Evolutionary conservation across 1,140 invertebrate genomes (phyloP).

Genomic region (Diachasmimorpha longicaudata): DNA sequence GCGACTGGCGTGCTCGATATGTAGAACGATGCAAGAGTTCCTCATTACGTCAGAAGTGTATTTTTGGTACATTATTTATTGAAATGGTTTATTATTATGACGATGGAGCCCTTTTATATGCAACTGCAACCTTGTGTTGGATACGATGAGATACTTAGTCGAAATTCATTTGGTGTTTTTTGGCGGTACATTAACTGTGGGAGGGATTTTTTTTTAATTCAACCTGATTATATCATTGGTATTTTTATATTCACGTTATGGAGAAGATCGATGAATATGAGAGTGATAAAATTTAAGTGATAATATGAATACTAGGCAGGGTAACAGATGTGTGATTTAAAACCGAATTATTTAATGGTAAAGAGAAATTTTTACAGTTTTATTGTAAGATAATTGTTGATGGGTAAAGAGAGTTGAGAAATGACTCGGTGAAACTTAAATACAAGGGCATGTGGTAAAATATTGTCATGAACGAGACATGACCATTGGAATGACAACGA

Average conservation of each 20-base stretch:
- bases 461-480: background rate
- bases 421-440: background rate
- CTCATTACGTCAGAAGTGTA: background rate
- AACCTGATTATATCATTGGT: background rate
- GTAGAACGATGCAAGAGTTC: background rate
- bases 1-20: background rate
- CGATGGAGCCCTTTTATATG: conserved; percentile 62
- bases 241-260: background rate
- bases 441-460: conserved; percentile 3
- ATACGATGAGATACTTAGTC: background rate
- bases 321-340: background rate
- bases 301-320: background rate
- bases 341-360: background rate
- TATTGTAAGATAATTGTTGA: background rate
- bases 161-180: background rate
- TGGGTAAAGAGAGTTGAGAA: background rate
- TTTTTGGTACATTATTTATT: background rate
- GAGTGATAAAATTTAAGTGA: background rate
- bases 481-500: background rate
- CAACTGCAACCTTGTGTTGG: conserved; percentile 55
- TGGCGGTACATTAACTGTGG: conserved; percentile 1
- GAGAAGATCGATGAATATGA: background rate
- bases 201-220: background rate
- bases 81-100: conserved; percentile 28
- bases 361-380: background rate